A percentile compares a stretch with the other conserved stretches of the same genome.
These are phyloP conservation scores for Suillia variegata DNA, from an alignment of 2,888 invertebrate species.

Conservation along the genomic window DNA sequence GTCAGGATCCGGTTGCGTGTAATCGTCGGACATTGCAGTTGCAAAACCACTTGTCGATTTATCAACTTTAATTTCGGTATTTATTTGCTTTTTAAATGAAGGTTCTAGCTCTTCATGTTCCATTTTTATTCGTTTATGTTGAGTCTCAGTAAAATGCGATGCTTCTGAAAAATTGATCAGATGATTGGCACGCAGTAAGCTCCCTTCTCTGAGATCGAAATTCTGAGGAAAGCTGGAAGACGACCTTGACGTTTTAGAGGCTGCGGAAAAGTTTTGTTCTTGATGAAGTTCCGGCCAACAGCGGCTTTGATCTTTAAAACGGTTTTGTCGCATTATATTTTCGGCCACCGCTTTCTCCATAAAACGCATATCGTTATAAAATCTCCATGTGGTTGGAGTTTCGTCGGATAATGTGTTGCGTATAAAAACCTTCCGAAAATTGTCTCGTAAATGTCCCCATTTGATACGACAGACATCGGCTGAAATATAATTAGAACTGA, in stretches of 20 bases:
- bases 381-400: conserved; percentile 50
- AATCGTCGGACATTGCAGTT: not conserved
- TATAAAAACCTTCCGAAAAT: conserved; percentile 52
- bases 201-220: conserved; percentile 41
- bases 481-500: too few species aligned
- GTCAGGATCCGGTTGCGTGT: conserved; percentile 20
- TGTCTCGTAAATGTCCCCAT: conserved; percentile 51
- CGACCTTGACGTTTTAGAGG: conserved; percentile 11
- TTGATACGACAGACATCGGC: conserved; percentile 52
- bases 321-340: conserved; percentile 46
- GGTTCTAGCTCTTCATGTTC: conserved; percentile 24
- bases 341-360: conserved; percentile 51
- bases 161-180: conserved; percentile 50
- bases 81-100: not conserved
- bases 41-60: not conserved
- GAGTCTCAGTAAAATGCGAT: conserved; percentile 40
- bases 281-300: conserved; percentile 36
- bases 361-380: conserved; percentile 51
- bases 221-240: conserved; percentile 39
- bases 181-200: conserved; percentile 44
- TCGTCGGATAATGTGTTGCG: conserved; percentile 49
- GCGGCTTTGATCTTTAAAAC: conserved; percentile 14
- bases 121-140: conserved; percentile 37
- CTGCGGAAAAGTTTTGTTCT: conserved; percentile 33
- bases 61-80: not conserved